Evolutionary conservation across 2,113 vertebrate genomes (phyloP), one percentile per base, ranked within the genome.

Genomic region (Grus americana): DNA sequence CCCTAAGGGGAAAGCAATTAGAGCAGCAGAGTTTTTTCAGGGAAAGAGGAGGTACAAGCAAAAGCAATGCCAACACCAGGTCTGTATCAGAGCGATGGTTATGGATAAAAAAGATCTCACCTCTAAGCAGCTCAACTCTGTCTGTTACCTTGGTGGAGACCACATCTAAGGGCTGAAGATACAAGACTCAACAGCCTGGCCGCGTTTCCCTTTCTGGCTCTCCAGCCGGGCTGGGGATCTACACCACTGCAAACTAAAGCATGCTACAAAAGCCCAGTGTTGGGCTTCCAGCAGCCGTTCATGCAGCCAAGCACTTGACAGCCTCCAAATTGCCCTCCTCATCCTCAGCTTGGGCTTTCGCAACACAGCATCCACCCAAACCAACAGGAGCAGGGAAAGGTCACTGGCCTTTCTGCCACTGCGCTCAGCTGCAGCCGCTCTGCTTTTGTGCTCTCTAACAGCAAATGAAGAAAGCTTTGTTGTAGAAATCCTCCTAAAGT

Each of bases 91-190:
- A 65, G 21, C 0, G 3, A 42, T 19, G 11, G 26, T 11, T 11
- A 34, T 3, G 32, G 72, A 62, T 27, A 19, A 66, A 50, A 50
- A 75, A 73, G 18, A 38, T 29, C n/a, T 47, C n/a, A 54, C 24
- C n/a, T 70, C 49, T 22, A 50, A 74, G 42, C 19, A 91, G 52
- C 81, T 29, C 70, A 74, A 47, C 36, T 73, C 72, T 79, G 36
- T n/a, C 7, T 3, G 32, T 38, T 21, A 67, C 17, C 16, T 44
- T 22, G 27, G 18, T 75, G 62, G 21, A 75, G 24, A 67, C 11
- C 32, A 79, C 0, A 0, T 18, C 18, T 21, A 74, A 71, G 14
- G 24, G 15, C 2, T 89, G 46, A 81, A 63, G 74, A 46, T 4
- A 40, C 4, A 73, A 62, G 15, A 79, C 29, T 42, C 36, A 85